Evolutionary conservation across 2,797 vertebrate genomes (phyloP), one percentile per base, ranked within the genome.

Genomic region (Sphenodon punctatus): DNA sequence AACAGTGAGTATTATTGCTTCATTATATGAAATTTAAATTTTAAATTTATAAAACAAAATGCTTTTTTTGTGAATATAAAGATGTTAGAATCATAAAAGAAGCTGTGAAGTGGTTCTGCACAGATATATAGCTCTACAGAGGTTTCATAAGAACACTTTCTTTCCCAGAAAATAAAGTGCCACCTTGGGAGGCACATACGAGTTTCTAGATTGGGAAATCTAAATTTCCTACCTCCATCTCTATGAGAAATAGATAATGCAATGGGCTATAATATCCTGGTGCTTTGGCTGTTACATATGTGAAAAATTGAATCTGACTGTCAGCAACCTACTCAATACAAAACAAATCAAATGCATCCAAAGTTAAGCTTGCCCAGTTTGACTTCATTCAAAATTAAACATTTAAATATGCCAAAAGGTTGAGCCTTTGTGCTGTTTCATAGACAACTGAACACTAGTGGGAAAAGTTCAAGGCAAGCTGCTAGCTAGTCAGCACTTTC

Each of bases 1-100:
- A 53, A 30, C 15, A 53, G n/a, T n/a, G 17, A 49, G 49, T 53
- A n/a, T n/a, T n/a, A 88, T 83, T 81, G 38, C 85, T 88, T 86
- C 70, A 32, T 27, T 34, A 19, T 51, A 34, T 59, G 71, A 80
- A 86, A 66, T 36, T 55, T 64, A 81, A 30, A n/a, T 64, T 53
- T 67, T 22, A 48, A 79, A 41, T 59, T 23, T 55, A 86, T 83
- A 79, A 58, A 51, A 13, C 43, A 63, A 81, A 92, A 75, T 73
- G 60, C 5, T 41, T 36, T 11, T 70, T 86, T 36, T 73, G 67
- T 30, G 30, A 82, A 71, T 25, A 22, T 79, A 25, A 42, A 70
- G 22, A 58, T 32, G 22, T 58, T 30, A 36, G 32, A 7, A 16
- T 16, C 0, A 1, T 36, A 16, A 46, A 71, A 9, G 39, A 5